Percentiles rank a stretch among this genome's conserved stretches.
Evolutionary conservation across 2,888 invertebrate genomes (phyloP).

Genomic region (Diplazon laetatorius): DNA sequence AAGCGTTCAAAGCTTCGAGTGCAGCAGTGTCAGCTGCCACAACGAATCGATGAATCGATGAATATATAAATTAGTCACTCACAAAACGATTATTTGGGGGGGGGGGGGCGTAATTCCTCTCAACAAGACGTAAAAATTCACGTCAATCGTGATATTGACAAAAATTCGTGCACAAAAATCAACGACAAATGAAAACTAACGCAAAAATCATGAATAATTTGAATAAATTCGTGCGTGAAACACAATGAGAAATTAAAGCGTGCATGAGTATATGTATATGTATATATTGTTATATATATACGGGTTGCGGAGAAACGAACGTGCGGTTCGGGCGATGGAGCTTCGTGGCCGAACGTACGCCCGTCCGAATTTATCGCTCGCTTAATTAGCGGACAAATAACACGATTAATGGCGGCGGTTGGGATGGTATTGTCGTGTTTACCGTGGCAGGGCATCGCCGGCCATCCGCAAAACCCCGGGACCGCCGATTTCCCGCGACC

Average conservation of each 20-base stretch:
- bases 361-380: constrained; percentile 71
- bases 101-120: no score
- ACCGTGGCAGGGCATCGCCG: constrained; percentile 50
- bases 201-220: constrained; percentile 39
- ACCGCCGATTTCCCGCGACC: constrained; percentile 61
- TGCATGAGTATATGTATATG: no score
- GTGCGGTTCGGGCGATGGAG: constrained; percentile 36
- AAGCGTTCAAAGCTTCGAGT: no score
- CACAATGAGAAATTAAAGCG: constrained; percentile 24
- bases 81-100: no score
- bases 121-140: constrained; percentile 26
- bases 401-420: constrained; percentile 71
- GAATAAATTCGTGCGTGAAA: constrained; percentile 10
- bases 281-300: no score
- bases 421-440: constrained; percentile 67
- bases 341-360: constrained; percentile 11
- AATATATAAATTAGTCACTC: no score
- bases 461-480: constrained; percentile 61
- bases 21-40: no score
- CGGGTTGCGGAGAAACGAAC: constrained; percentile 31
- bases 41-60: no score
- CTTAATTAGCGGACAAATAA: constrained; percentile 75
- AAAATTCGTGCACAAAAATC: constrained; percentile 1
- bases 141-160: background rate
- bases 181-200: constrained; percentile 18